Percentiles rank a stretch among this genome's conserved stretches.
Evolutionary conservation across 2,113 vertebrate genomes (phyloP).

Genomic region (Deroptyus accipitrinus): DNA sequence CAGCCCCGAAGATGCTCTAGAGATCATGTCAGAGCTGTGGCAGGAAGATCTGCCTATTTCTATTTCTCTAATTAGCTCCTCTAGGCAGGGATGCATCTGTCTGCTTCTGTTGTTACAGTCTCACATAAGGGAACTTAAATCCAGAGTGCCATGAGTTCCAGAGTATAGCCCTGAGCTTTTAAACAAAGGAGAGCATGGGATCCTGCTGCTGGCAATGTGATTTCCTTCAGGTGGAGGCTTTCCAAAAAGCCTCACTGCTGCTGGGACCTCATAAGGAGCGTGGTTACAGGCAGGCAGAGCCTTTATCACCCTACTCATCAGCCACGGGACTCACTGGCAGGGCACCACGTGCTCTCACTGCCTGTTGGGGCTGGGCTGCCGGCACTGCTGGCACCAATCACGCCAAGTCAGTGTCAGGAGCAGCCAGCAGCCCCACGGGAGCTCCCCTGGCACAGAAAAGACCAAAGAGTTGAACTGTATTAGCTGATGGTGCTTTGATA

Average conservation of each 20-base stretch:
- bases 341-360: not conserved
- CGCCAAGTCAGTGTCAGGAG: not conserved
- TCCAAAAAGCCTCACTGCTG: not conserved
- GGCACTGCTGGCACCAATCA: accelerated
- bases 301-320: accelerated
- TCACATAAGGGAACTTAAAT: not conserved
- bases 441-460: not conserved
- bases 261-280: not conserved
- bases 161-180: not conserved
- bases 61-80: not conserved
- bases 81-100: not conserved
- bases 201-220: not conserved
- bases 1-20: accelerated
- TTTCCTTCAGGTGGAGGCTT: not conserved
- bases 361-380: accelerated
- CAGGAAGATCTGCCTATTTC: not conserved
- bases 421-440: not conserved
- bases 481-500: not conserved
- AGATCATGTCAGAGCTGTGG: not conserved
- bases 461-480: not conserved
- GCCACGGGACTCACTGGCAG: not conserved
- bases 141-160: not conserved
- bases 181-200: not conserved
- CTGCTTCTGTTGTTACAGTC: not conserved
- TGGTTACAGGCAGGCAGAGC: not conserved